These are phyloP conservation scores for Phalanger gymnotis DNA, from an alignment of 2,797 vertebrate genomes.

Conservation along the genomic window DNA sequence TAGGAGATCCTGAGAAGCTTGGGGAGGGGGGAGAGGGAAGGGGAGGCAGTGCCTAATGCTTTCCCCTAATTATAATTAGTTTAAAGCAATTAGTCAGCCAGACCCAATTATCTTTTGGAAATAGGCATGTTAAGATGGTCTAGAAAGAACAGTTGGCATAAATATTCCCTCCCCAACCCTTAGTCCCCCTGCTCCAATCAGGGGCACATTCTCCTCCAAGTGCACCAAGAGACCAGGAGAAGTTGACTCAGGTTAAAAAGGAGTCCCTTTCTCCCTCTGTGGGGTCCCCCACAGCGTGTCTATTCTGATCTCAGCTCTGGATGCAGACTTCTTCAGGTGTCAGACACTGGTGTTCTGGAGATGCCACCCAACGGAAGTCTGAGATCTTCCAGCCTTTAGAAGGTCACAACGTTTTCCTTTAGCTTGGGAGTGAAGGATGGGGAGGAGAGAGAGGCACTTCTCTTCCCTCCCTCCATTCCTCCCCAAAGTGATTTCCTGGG, in stretches of 20 bases:
- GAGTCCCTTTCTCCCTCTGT: neutral
- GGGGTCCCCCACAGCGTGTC: neutral
- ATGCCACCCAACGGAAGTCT: neutral
- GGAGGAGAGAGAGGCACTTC: too few species aligned
- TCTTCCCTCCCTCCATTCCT: neutral
- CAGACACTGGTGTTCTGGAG: neutral
- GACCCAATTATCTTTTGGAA: neutral
- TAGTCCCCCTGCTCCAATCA: neutral
- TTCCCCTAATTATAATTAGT: neutral
- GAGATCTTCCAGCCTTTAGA: neutral
- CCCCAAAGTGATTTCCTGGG: neutral
- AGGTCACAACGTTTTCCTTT: neutral
- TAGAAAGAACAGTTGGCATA: neutral
- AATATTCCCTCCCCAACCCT: neutral
- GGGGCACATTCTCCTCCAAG: neutral
- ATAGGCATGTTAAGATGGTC: neutral
- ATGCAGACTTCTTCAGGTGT: neutral
- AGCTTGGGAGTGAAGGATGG: neutral
- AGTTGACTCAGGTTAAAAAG: neutral
- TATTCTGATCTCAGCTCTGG: neutral
- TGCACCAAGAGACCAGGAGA: neutral
- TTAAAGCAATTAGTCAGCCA: neutral
- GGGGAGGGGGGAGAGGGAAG: neutral
- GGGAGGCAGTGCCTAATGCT: neutral
- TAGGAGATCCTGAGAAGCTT: neutral